Evolutionary conservation across 1,140 invertebrate genomes (phyloP), one percentile per base, ranked within the genome.

Genomic region (Trialeurodes vaporariorum): DNA sequence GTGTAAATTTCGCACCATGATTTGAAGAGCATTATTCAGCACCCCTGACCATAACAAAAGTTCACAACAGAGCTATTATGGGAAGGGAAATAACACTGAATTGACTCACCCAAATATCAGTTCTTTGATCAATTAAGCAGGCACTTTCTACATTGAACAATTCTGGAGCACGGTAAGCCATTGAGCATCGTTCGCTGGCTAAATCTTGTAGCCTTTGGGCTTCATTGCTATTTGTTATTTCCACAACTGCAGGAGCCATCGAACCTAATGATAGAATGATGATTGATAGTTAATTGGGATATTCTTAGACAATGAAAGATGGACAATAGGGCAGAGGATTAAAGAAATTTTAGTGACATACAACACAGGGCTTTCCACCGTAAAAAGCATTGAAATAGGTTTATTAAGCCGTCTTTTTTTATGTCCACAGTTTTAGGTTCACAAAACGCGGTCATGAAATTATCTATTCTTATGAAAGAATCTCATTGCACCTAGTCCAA

Each of bases 81-180:
- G n/a, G n/a, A n/a, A 65, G 66, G 25, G 59, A 49, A 67, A 24
- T 49, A 27, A 34, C 27, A 25, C 34, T 66, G 62, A 5, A 63
- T 59, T 12, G 40, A 72, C 70, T 77, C 80, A 93, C 91, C 92
- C 92, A 95, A 73, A 94, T 87, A 80, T 94, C 92, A 40, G 89
- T 91, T 70, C 89, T 79, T 78, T 94, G 90, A 78, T 93, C 91
- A 70, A 95, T 84, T 73, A 85, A 85, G 74, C 86, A 85, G 73
- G 89, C 87, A 68, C 85, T 87, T 78, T 93, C 87, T 49, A 94
- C 90, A 73, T 89, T 89, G 74, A 94, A 94, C 27, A 94, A 79
- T 80, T 95, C 92, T 22, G 92, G 93, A 23, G 92, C 90, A 74
- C 90, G 81, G 74, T 93, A 95, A 13, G 90, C 86, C 86, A 94